phyloP scores from a whole-genome alignment of 2,113 vertebrate species.

The Alexandromys fortis region DNA sequence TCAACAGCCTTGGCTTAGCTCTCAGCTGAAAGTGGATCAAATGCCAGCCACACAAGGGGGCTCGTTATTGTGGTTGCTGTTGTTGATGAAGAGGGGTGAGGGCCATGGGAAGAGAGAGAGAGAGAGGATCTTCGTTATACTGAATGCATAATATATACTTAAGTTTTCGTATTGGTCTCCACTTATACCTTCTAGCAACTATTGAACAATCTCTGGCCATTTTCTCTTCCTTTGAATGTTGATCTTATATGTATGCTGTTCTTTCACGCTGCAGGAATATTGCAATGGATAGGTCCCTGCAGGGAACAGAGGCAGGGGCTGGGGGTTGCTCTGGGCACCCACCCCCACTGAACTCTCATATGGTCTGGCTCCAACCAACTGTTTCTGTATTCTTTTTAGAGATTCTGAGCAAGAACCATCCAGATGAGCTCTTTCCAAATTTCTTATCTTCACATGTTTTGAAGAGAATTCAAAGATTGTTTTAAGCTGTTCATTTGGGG shows the following conservation, averaged over 20 bases:
- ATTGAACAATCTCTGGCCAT: background rate
- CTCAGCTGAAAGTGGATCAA: too few species aligned
- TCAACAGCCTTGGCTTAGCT: background rate
- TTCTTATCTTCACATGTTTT: background rate
- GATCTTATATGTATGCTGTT: background rate
- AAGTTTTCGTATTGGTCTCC: slow-evolving; percentile 9
- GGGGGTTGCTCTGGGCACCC: background rate
- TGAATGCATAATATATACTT: background rate
- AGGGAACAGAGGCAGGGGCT: background rate
- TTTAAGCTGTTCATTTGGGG: slow-evolving; percentile 4
- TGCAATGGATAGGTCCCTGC: background rate
- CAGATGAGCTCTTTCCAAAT: background rate
- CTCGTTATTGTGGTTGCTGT: background rate
- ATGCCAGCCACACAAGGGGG: background rate
- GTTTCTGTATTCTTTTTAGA: background rate
- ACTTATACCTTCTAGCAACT: background rate
- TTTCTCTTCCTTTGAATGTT: background rate
- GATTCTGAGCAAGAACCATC: background rate
- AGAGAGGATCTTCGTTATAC: background rate
- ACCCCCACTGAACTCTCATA: background rate
- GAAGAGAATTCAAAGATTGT: slow-evolving; percentile 1
- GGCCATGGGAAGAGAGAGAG: background rate
- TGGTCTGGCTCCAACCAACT: background rate
- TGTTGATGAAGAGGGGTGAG: background rate
- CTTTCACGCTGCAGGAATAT: background rate